Conservation (phyloP, 2,113 vertebrate genomes). For the Pedionomus torquatus region DNA sequence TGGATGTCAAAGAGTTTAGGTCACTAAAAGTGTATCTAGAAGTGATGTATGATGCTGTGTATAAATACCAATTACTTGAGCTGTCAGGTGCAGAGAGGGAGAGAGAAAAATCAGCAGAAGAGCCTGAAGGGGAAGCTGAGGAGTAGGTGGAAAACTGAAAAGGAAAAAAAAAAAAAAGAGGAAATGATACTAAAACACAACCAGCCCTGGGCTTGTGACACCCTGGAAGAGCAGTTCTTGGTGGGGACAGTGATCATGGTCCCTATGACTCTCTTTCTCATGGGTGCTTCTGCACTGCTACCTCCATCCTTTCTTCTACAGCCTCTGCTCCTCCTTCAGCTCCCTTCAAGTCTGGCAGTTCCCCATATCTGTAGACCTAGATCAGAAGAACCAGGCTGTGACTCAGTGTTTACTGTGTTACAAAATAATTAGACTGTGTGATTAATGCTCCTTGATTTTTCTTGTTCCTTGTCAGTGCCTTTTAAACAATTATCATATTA, state of each 20-base stretch:
- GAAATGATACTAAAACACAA: not conserved
- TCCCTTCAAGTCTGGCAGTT: not conserved
- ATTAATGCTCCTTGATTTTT: constrained; percentile 14
- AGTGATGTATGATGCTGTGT: not conserved
- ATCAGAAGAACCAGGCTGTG: not conserved
- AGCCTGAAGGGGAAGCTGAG: not conserved
- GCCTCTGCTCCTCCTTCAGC: no score
- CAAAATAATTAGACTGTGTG: not conserved
- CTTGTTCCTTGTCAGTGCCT: not conserved
- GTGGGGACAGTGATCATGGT: no score
- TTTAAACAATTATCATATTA: not conserved
- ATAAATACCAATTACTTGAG: not conserved
- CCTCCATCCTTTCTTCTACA: not conserved
- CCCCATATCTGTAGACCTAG: not conserved
- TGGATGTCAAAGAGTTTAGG: not conserved
- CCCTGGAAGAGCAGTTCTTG: not conserved
- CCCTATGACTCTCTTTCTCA: rapidly evolving
- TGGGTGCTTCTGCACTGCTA: rapidly evolving
- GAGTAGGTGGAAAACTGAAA: not conserved
- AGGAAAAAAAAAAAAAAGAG: not conserved
- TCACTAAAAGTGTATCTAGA: not conserved
- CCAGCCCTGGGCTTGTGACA: not conserved
- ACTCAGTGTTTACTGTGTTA: not conserved
- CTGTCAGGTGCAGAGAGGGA: not conserved
- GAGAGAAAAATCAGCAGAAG: not conserved